Base-by-base conservation (phyloP, 1,140 invertebrate genomes). In the Dolichoris vasculosae region DNA sequence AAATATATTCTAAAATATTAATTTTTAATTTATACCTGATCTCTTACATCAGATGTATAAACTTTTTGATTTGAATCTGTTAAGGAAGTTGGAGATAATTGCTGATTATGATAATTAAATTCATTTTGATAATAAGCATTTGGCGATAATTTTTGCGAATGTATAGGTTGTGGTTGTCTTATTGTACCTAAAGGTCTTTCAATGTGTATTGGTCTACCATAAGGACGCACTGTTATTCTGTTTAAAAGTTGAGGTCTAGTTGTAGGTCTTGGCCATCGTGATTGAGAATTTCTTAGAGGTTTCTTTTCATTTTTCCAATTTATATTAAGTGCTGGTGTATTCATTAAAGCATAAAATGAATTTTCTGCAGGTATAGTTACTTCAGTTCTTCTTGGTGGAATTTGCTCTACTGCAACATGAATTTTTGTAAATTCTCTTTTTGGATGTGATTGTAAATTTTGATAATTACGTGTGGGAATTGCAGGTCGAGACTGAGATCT, bases 241-340 rank as follows among this genome's bases (percentile, higher is more conserved):
- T 69, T 71, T 63, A 89, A 89, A 40, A 86, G 48, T 38, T 88
- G 88, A 51, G 91, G 89, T 84, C 91, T 90, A 7, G 80, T 75
- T 1, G 89, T 85, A n/a, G 91, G 91, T 83, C 91, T 88, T 40
- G 92, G 88, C 64, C 89, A 85, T 71, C 92, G 89, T 9, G 83
- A 84, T 69, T 87, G 84, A 7, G 88, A 46, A 83, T 89, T 89
- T 69, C 90, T 83, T 6, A 88, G 82, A 15, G 91, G 91, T 38
- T 93, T 92, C 71, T 92, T 92, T 2, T 92, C 91, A 3, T 86
- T 87, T 75, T 93, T 93, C 91, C 91, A 91, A 78, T 90, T 92
- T 0, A 35, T 35, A 75, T 88, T 89, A 35, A 77, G n/a, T 7
- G 32, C 23, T 3, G 76, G 23, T 88, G 48, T 11, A 35, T 79